Conservation (phyloP, 2,888 invertebrate species). For the Melolontha melolontha region DNA sequence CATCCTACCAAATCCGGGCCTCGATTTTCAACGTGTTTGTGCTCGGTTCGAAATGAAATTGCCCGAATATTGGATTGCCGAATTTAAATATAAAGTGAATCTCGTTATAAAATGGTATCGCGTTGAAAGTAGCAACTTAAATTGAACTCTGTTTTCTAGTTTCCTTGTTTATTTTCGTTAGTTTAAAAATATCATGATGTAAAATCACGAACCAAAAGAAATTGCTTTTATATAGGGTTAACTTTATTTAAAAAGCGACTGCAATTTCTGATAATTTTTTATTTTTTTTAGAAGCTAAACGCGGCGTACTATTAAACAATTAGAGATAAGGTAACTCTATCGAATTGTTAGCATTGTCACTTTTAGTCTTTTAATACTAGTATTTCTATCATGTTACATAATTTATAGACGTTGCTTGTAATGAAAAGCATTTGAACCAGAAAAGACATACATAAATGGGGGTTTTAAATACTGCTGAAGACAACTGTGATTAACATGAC, state of each 20-base stretch:
- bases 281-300: too few species aligned
- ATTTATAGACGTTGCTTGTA: too few species aligned
- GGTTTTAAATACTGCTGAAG: too few species aligned
- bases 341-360: too few species aligned
- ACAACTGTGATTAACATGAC: too few species aligned
- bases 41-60: conserved; percentile 61
- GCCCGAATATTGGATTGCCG: conserved; percentile 65
- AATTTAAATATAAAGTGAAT: conserved; percentile 67
- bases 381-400: too few species aligned
- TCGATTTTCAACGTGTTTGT: conserved; percentile 51
- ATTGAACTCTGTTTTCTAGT: conserved; percentile 42
- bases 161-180: conserved; percentile 21
- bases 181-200: neutral
- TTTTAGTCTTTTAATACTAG: too few species aligned
- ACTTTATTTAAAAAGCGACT: too few species aligned
- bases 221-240: neutral
- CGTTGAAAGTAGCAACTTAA: conserved; percentile 40
- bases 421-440: too few species aligned
- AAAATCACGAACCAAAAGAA: neutral
- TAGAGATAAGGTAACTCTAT: too few species aligned
- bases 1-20: conserved; percentile 44
- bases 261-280: neutral
- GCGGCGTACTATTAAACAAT: too few species aligned
- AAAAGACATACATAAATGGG: too few species aligned
- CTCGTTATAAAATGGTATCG: conserved; percentile 54